Evolutionary conservation across 2,888 invertebrate genomes (phyloP), one percentile per base, ranked within the genome.

Genomic region (Eumacrocentrus americanus): DNA sequence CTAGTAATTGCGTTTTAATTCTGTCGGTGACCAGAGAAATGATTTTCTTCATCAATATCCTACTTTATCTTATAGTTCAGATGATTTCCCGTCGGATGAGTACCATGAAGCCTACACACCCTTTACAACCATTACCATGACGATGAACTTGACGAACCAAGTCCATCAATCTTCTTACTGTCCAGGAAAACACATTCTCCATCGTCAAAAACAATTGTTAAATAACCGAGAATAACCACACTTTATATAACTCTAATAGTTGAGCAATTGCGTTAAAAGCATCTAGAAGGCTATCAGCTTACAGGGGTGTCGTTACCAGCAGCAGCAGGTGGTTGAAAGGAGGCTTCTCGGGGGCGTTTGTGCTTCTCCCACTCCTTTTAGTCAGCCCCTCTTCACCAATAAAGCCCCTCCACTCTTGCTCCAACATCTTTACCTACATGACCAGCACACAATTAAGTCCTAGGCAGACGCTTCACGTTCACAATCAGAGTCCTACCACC

Each of bases 321-420:
- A 58, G 76, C 74, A 78, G 79, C 79, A 79, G 79, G 79, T 79
- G 79, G 79, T 79, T 79, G 73, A 72, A 73, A 69, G 23, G 12
- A 23, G 29, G 34, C 66, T 70, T 70, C 71, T 68, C 67, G 75
- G 70, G 76, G 79, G 76, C 77, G 78, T 75, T 64, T 70, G 62
- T 46, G 54, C 56, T 47, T 60, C 48, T 42, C 16, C 25, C 52
- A 29, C 40, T 61, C 59, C 50, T 38, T 46, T 51, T 61, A 53
- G 51, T 57, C 50, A 38, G 23, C 44, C 35, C 34, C 23, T 42
- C 47, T 18, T 42, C 44, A 46, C 29, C 34, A 6, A 3, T 9
- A 42, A 53, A 60, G 54, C 37, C 50, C 61, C 64, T 60, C 63
- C 57, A 16, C 22, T 23, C 2, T 57, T 53, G 65, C 62, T 58